phyloP scores from a whole-genome alignment of 2,113 vertebrate genomes.

The Menura novaehollandiae region DNA sequence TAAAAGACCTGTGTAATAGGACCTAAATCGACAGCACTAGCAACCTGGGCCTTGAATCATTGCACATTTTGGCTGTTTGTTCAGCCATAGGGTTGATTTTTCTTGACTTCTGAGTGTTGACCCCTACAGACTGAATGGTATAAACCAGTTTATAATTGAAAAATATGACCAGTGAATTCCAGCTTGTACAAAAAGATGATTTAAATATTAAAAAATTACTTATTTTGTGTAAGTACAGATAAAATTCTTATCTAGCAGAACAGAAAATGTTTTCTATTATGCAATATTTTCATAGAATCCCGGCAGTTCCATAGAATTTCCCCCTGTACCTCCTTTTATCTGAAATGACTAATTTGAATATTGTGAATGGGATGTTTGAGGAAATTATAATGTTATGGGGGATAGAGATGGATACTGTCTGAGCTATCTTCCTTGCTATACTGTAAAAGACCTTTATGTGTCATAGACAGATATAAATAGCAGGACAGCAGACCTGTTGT shows the following conservation, averaged over 20 bases:
- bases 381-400: not conserved
- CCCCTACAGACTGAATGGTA: not conserved
- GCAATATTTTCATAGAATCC: not conserved
- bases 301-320: not conserved
- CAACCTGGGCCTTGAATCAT: not conserved
- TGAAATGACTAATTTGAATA: not conserved
- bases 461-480: not conserved
- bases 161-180: not conserved
- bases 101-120: not conserved
- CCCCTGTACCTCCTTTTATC: not conserved
- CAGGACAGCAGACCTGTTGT: not conserved
- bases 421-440: not conserved
- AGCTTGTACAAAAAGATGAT: rapidly evolving
- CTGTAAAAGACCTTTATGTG: not conserved
- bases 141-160: not conserved
- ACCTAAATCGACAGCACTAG: not conserved
- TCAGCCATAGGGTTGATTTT: not conserved
- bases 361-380: not conserved
- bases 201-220: not conserved
- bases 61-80: not conserved
- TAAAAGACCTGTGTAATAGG: not conserved
- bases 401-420: not conserved
- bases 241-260: not conserved
- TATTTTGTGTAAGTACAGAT: not conserved
- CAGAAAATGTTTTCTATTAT: not conserved